Evolutionary conservation across 2,797 vertebrate genomes (phyloP), one percentile per base, ranked within the genome.

Genomic region (Halcyon badia): DNA sequence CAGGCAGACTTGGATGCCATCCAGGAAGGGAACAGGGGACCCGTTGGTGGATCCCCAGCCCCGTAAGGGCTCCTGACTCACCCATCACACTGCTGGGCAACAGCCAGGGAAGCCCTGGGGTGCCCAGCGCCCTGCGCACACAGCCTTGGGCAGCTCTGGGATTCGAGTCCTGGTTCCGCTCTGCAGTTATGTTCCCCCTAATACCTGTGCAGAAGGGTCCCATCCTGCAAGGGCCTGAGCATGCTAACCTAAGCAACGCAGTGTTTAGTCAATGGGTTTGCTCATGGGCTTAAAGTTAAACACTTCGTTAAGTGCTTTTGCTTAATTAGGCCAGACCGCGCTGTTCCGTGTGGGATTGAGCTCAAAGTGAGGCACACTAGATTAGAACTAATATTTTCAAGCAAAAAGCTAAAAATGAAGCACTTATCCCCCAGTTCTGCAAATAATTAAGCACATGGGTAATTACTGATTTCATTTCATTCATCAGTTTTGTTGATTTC

Each of bases 361-460:
- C 2, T 11, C 35, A 10, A 57, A 94, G 87, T 22, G 69, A 94
- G 70, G 60, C 66, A 75, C 48, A 1, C 61, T 48, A 52, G 83
- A 77, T 92, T 56, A 95, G 78, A 95, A 77, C 90, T 66, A 79
- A 83, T 52, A 87, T 94, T 97, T 97, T 87, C 64, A 66, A 89
- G 78, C 0, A 0, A 82, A 70, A 94, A 93, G 86, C 80, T 85
- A 24, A 77, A 96, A 97, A 73, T 30, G 80, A 90, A 95, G 80
- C 80, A n/a, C 83, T 94, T 70, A 92, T 80, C 77, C 73, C 90
- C 77, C 85, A 83, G 85, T 94, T 96, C 77, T 77, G 73, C 91
- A 89, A 95, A 94, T 95, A 94, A 95, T 96, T 92, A 96, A 94
- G 94, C 83, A 92, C 90, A 95, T 68, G 94, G 91, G 94, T 97